These are phyloP conservation scores for Drosophila hamatofila DNA, from an alignment of 2,888 invertebrate species.

Conservation along the genomic window DNA sequence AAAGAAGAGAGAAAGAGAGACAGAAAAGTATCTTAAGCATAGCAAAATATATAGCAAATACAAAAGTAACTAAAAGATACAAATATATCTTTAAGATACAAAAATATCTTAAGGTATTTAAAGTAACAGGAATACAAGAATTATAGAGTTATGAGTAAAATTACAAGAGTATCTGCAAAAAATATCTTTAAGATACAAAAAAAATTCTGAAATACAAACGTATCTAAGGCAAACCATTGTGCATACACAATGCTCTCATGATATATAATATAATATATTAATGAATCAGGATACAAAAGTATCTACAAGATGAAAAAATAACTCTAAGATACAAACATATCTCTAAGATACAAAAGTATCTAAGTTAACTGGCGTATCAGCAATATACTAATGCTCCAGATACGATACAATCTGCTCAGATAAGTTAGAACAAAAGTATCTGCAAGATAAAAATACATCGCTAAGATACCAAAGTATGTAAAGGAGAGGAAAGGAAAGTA, in stretches of 20 bases:
- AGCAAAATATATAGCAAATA: neutral
- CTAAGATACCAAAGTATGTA: neutral
- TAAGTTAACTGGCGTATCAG: no score
- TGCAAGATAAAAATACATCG: neutral
- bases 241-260: no score
- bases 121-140: neutral
- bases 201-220: no score
- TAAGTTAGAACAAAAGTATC: no score
- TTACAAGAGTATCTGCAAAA: conserved; percentile 8
- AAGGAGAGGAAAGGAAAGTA: no score
- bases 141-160: no score
- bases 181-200: no score
- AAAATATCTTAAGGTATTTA: neutral
- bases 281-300: conserved; percentile 5
- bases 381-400: no score
- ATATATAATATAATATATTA: no score
- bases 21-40: neutral
- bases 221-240: no score
- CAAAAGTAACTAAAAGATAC: neutral
- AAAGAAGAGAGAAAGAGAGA: neutral
- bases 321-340: conserved; percentile 1
- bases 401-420: no score
- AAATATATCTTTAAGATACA: neutral
- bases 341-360: neutral
- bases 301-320: conserved; percentile 12